A percentile compares a stretch with the other conserved stretches of the same genome.
These are phyloP conservation scores for Arbacia lixula DNA, from an alignment of 53 echinoderm and acorn worm species.

Conservation along the genomic window DNA sequence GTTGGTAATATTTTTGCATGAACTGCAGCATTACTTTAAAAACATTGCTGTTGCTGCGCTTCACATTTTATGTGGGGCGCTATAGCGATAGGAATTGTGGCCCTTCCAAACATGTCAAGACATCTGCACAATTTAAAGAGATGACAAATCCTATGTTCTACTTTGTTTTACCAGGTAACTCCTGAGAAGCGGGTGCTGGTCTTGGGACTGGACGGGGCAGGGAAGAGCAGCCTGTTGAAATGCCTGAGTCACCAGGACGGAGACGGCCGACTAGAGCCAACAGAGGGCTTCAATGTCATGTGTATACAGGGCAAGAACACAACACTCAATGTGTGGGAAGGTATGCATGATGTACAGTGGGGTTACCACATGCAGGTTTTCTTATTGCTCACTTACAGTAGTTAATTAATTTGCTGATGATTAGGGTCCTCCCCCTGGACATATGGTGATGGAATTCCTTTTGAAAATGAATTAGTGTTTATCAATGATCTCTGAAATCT, in stretches of 20 bases:
- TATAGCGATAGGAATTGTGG: too few species aligned
- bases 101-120: too few species aligned
- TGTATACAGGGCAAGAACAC: conserved; percentile 82
- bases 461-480: too few species aligned
- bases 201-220: conserved; percentile 86
- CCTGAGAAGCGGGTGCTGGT: conserved; percentile 94
- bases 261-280: conserved; percentile 76
- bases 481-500: too few species aligned
- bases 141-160: too few species aligned
- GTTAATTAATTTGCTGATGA: too few species aligned
- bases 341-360: too few species aligned
- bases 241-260: conserved; percentile 75
- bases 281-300: conserved; percentile 97
- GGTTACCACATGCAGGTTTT: too few species aligned
- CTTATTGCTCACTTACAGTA: too few species aligned
- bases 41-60: not conserved
- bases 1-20: not conserved
- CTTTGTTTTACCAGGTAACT: conserved; percentile 37
- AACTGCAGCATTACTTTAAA: not conserved
- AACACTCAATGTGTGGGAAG: conserved; percentile 99
- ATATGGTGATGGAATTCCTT: too few species aligned
- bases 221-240: conserved; percentile 85
- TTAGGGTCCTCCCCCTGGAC: too few species aligned
- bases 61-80: not conserved
- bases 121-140: too few species aligned